Conservation (phyloP, 2,888 invertebrate species). For the Tuberolachnus salignus region DNA sequence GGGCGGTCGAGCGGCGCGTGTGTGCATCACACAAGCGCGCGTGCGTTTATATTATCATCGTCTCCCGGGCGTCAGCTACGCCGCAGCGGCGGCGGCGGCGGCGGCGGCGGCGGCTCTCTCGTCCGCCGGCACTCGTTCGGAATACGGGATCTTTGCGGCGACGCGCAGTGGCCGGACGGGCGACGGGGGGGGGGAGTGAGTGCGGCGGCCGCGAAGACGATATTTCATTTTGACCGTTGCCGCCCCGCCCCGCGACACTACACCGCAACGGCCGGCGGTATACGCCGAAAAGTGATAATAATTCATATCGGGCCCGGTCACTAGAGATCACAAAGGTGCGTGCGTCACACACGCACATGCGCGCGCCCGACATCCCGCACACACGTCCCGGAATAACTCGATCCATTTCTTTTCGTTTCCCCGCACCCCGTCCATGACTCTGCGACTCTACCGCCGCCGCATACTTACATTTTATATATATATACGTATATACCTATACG, state of each 20-base stretch:
- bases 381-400: slow-evolving; percentile 29
- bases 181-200: neutral
- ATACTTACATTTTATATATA: too few relatives aligned
- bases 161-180: neutral
- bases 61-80: too few relatives aligned
- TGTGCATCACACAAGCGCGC: slow-evolving; percentile 14
- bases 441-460: too few relatives aligned
- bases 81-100: too few relatives aligned
- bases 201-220: slow-evolving; percentile 34
- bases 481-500: neutral
- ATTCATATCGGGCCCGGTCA: slow-evolving; percentile 55
- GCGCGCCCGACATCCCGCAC: neutral
- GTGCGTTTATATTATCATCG: neutral
- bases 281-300: slow-evolving; percentile 52
- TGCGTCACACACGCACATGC: neutral
- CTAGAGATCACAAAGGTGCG: slow-evolving; percentile 55
- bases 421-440: neutral
- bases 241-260: neutral
- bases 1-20: neutral
- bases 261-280: neutral
- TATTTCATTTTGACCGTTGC: slow-evolving; percentile 48
- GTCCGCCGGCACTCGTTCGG: too few relatives aligned
- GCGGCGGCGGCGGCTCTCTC: too few relatives aligned
- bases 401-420: slow-evolving; percentile 47
- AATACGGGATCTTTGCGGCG: neutral